These are phyloP conservation scores for Tribolium freemani DNA, from an alignment of 2,888 invertebrate genomes.

Conservation along the genomic window DNA sequence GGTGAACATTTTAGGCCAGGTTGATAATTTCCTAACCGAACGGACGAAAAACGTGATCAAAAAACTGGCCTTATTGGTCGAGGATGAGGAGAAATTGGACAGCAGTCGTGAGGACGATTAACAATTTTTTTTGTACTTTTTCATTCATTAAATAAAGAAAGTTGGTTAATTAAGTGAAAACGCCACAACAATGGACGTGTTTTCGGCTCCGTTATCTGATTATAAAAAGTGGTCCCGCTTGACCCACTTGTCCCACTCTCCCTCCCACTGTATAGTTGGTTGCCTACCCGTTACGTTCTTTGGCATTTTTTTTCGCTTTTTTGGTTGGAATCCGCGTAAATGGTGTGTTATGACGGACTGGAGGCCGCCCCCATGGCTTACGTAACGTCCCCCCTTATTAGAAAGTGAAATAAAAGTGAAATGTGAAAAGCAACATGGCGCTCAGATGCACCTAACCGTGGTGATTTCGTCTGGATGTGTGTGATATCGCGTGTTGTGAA, in stretches of 20 bases:
- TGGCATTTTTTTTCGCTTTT: neutral
- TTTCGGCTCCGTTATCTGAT: neutral
- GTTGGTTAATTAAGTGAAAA: neutral
- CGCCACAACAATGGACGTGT: neutral
- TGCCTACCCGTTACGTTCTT: neutral
- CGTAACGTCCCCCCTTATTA: constrained; percentile 35
- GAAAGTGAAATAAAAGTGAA: constrained; percentile 34
- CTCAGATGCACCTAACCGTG: constrained; percentile 53
- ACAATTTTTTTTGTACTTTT: neutral
- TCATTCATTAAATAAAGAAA: neutral
- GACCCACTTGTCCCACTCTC: neutral
- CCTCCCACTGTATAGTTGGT: constrained; percentile 11
- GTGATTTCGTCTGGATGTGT: constrained; percentile 26
- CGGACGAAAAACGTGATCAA: constrained; percentile 66
- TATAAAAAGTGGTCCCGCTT: neutral
- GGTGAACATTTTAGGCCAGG: constrained; percentile 69
- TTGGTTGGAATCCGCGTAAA: neutral
- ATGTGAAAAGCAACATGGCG: constrained; percentile 58
- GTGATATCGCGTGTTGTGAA: constrained; percentile 44
- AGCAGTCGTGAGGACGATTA: constrained; percentile 8
- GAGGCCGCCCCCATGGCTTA: constrained; percentile 28
- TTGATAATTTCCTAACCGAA: constrained; percentile 69
- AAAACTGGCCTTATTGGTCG: constrained; percentile 67
- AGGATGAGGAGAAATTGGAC: constrained; percentile 60
- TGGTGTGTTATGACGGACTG: neutral